phyloP scores from a whole-genome alignment of 2,888 invertebrate species.

The Meiosimyza platycephala region DNA sequence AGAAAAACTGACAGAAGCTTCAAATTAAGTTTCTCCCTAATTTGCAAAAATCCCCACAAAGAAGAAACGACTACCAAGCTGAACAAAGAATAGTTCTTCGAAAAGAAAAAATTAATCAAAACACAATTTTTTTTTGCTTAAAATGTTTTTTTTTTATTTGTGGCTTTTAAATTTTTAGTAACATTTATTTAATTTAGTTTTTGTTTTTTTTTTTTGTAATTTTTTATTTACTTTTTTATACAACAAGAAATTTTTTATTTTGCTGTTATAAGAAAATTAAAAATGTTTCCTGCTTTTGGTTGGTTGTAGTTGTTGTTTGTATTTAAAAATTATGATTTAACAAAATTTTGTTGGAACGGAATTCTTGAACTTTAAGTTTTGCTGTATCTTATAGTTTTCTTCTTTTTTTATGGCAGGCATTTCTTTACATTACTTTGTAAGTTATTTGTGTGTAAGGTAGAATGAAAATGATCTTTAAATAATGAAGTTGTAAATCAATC shows the following conservation, averaged over 20 bases:
- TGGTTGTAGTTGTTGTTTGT: slow-evolving; percentile 19
- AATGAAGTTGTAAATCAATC: not conserved
- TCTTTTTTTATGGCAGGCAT: slow-evolving; percentile 59
- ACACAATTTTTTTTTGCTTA: slow-evolving; percentile 6
- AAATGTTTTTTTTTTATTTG: slow-evolving; percentile 22
- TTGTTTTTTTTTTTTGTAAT: slow-evolving; percentile 41
- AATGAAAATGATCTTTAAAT: slow-evolving; percentile 3
- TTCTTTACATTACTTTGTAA: slow-evolving; percentile 63
- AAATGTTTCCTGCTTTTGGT: slow-evolving; percentile 12
- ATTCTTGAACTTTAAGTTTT: slow-evolving; percentile 53
- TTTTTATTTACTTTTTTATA: slow-evolving; percentile 37
- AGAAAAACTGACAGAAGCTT: too few species aligned
- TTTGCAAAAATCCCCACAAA: too few species aligned
- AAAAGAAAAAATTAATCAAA: not conserved
- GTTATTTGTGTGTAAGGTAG: slow-evolving; percentile 37
- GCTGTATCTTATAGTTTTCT: slow-evolving; percentile 48
- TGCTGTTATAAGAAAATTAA: slow-evolving; percentile 20
- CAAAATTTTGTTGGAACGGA: slow-evolving; percentile 49
- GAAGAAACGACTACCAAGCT: not conserved
- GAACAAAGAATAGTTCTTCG: not conserved
- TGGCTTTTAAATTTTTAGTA: slow-evolving; percentile 42
- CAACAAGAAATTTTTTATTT: slow-evolving; percentile 38
- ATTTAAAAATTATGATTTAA: slow-evolving; percentile 27
- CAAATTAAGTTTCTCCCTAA: too few species aligned
- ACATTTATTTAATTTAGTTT: slow-evolving; percentile 43